phyloP scores from a whole-genome alignment of 2,113 vertebrate species.

The Amazona guildingii region DNA sequence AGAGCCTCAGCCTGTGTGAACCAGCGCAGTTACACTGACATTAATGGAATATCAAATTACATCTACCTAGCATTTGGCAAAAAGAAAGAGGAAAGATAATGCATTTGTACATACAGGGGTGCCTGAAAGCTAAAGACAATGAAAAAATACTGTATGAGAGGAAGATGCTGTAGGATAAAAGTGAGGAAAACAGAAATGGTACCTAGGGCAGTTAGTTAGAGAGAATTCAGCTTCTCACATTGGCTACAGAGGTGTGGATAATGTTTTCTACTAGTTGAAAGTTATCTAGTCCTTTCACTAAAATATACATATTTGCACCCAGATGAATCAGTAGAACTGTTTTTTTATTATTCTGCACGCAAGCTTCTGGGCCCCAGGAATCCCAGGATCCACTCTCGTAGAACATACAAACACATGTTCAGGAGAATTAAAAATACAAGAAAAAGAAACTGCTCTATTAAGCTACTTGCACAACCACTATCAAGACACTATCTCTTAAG shows the following conservation, averaged over 20 bases:
- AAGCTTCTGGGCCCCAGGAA: neutral
- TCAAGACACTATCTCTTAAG: neutral
- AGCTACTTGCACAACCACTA: neutral
- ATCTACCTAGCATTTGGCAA: neutral
- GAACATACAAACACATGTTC: neutral
- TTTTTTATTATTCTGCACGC: neutral
- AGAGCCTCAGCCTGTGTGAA: neutral
- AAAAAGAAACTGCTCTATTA: neutral
- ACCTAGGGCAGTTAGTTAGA: neutral
- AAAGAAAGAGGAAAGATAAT: neutral
- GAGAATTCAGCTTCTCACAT: neutral
- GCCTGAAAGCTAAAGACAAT: neutral
- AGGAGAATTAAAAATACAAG: neutral
- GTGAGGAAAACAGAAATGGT: neutral
- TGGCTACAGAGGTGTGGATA: neutral
- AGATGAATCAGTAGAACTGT: neutral
- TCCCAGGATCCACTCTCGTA: neutral
- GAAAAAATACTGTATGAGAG: neutral
- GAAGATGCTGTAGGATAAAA: neutral
- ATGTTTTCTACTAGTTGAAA: neutral
- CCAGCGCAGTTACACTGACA: neutral
- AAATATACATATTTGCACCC: neutral
- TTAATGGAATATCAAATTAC: neutral
- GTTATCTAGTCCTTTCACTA: neutral
- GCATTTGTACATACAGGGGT: neutral